A percentile compares a stretch with the other conserved stretches of the same genome.
Evolutionary conservation across 37 sponge, comb jelly and placozoan genomes (phyloP).

Genomic region (Aphrocallistes beatrix): DNA sequence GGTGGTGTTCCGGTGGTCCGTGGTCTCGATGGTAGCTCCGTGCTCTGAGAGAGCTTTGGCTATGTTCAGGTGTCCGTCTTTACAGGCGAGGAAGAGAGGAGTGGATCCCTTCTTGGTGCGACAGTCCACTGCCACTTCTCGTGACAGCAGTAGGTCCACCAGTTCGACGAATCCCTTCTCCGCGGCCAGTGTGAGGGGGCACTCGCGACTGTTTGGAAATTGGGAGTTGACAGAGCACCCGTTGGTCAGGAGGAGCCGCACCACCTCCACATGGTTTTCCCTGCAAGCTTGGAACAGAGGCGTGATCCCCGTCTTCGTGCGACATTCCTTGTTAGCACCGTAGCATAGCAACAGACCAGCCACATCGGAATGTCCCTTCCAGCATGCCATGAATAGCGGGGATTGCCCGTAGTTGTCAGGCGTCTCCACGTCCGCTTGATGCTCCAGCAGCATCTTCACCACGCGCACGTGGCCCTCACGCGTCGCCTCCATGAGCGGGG

Average conservation of each 20-base stretch:
- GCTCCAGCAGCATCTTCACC: conserved; percentile 66
- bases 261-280: conserved; percentile 94
- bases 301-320: conserved; percentile 97
- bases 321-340: conserved; percentile 82
- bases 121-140: conserved; percentile 49
- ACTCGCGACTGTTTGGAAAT: conserved; percentile 94
- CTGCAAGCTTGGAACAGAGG: conserved; percentile 98
- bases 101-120: conserved; percentile 95
- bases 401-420: conserved; percentile 99
- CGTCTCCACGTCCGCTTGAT: conserved; percentile 88
- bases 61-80: conserved; percentile 76
- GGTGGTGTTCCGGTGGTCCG: conserved; percentile 65
- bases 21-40: conserved; percentile 64
- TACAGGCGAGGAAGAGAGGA: conserved; percentile 85
- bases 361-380: conserved; percentile 93
- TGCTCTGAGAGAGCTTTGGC: conserved; percentile 50
- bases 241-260: conserved; percentile 79
- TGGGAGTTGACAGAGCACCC: conserved; percentile 86
- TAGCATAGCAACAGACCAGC: conserved; percentile 73
- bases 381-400: conserved; percentile 99
- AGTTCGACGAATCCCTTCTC: conserved; percentile 82
- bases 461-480: conserved; percentile 86
- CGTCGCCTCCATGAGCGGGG: conserved; percentile 41
- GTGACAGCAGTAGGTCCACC: conserved; percentile 58
- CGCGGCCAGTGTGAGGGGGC: conserved; percentile 87